These are phyloP conservation scores for Apostichopus parvimensis DNA, from an alignment of 35 echinoderm and acorn worm species.

Conservation along the genomic window DNA sequence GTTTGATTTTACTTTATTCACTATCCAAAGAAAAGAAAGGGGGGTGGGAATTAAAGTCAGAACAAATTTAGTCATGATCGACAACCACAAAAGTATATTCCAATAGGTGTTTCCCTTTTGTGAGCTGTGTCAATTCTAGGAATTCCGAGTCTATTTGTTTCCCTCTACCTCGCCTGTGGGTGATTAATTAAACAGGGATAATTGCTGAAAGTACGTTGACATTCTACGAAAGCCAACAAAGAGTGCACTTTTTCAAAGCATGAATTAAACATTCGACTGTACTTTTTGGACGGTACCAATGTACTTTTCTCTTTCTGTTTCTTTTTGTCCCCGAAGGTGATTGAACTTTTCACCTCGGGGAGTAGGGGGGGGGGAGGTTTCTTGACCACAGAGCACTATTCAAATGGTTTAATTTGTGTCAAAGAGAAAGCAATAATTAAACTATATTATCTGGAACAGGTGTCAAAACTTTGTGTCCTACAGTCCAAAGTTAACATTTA, in stretches of 20 bases:
- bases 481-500: constrained; percentile 1
- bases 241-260: not conserved
- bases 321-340: not conserved
- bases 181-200: constrained; percentile 35
- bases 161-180: not conserved
- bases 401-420: not conserved
- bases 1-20: no score
- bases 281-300: not conserved
- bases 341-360: not conserved
- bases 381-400: not conserved
- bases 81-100: no score
- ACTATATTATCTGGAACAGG: not conserved
- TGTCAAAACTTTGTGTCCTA: not conserved
- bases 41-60: no score
- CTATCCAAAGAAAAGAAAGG: no score
- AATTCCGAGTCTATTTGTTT: not conserved
- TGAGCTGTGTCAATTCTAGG: not conserved
- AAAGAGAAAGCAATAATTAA: not conserved
- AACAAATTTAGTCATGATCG: no score
- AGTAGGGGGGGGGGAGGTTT: not conserved
- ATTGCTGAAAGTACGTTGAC: constrained; percentile 35
- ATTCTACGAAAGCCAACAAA: not conserved
- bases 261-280: not conserved
- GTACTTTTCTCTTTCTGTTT: not conserved
- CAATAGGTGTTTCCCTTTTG: not conserved